Evolutionary conservation across 2,888 invertebrate species (phyloP).

Genomic region (Drosophila neotestacea): DNA sequence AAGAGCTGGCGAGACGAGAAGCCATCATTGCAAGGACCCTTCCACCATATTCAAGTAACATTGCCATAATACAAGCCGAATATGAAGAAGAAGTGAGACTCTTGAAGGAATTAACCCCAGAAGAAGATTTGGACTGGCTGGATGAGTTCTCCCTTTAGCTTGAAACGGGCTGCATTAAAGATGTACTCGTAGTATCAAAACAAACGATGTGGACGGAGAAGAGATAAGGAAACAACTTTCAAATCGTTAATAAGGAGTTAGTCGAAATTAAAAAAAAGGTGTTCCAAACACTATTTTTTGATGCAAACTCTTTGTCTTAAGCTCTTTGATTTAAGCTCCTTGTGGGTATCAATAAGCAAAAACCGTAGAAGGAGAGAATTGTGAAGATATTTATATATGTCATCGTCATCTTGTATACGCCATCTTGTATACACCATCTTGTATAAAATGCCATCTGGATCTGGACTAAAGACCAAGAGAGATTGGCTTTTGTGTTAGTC

Average conservation of each 20-base stretch:
- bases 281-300: too few species aligned
- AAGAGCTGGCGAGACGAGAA: constrained; percentile 32
- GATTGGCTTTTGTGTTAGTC: too few species aligned
- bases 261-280: not conserved
- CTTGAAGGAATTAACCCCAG: constrained; percentile 18
- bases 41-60: constrained; percentile 21
- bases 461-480: too few species aligned
- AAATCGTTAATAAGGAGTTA: not conserved
- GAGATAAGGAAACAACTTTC: not conserved
- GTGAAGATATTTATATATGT: too few species aligned
- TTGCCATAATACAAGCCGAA: constrained; percentile 10
- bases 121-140: constrained; percentile 23
- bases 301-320: too few species aligned
- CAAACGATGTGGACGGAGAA: not conserved
- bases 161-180: not conserved
- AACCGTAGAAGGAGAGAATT: too few species aligned
- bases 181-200: not conserved
- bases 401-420: too few species aligned
- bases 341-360: too few species aligned
- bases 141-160: constrained; percentile 8
- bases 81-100: constrained; percentile 17
- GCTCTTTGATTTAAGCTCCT: too few species aligned
- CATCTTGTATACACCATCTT: too few species aligned
- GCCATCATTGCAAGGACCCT: constrained; percentile 23
- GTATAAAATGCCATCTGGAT: too few species aligned